These are phyloP conservation scores for Diaprepes abbreviatus DNA, from an alignment of 2,888 invertebrate species.

Conservation along the genomic window DNA sequence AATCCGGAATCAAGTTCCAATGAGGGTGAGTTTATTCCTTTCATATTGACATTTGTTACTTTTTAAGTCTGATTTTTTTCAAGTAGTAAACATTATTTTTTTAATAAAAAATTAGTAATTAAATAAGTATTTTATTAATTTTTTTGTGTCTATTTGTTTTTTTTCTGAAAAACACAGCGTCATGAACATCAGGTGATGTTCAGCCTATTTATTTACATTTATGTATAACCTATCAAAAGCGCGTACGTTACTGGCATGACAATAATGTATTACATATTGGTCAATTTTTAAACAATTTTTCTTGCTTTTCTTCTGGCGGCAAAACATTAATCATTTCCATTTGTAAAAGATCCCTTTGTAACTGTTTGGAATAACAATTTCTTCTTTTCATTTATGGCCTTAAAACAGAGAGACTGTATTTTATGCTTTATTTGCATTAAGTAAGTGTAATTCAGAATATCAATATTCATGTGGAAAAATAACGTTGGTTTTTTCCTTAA, in stretches of 20 bases:
- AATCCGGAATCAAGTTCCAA: slow-evolving; percentile 58
- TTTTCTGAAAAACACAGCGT: slow-evolving; percentile 11
- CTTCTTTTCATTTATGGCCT: too few species aligned
- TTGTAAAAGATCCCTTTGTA: too few species aligned
- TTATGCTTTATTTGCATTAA: too few species aligned
- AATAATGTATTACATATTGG: too few species aligned
- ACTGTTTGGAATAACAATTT: too few species aligned
- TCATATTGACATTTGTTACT: slow-evolving; percentile 22
- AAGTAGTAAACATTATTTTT: not conserved
- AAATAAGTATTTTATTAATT: not conserved
- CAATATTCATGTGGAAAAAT: too few species aligned
- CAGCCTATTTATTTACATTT: slow-evolving; percentile 35
- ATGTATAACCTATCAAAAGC: slow-evolving; percentile 29
- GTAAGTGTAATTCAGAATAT: too few species aligned
- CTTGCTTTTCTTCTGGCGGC: too few species aligned
- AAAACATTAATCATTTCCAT: too few species aligned
- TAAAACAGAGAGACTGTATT: too few species aligned
- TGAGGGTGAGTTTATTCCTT: slow-evolving; percentile 57
- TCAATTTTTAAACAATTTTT: too few species aligned
- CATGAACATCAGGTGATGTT: slow-evolving; percentile 44
- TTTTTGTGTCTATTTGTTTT: slow-evolving; percentile 9
- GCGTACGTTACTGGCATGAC: slow-evolving; percentile 16
- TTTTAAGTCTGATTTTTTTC: slow-evolving; percentile 11
- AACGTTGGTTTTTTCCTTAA: too few species aligned
- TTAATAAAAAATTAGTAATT: not conserved